A percentile compares a stretch with the other conserved stretches of the same genome.
Evolutionary conservation across 2,888 invertebrate species (phyloP).

Genomic region (Cheilosia variabilis): DNA sequence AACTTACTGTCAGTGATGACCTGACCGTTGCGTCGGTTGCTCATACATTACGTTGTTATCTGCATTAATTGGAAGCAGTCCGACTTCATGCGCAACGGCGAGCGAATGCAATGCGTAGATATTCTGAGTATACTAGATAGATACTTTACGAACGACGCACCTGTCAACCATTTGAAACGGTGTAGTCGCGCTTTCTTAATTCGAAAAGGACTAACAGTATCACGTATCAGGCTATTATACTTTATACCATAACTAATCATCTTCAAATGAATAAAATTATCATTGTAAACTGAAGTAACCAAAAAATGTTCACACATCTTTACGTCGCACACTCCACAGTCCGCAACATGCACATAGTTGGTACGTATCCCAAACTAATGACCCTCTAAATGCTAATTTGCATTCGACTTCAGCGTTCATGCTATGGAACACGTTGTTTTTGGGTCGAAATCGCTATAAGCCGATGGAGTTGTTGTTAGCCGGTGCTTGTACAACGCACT

Average conservation of each 20-base stretch:
- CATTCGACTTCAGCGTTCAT: conserved; percentile 69
- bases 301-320: conserved; percentile 63
- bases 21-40: not conserved
- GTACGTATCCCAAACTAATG: conserved; percentile 70
- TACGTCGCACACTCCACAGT: not conserved
- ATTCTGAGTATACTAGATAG: not conserved
- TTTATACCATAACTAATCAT: conserved; percentile 44
- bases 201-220: not conserved
- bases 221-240: conserved; percentile 4
- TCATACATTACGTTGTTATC: not conserved
- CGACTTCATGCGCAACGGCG: not conserved
- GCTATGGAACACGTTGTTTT: conserved; percentile 66
- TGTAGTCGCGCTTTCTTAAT: not conserved
- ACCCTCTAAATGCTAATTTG: conserved; percentile 73
- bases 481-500: conserved; percentile 62
- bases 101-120: not conserved
- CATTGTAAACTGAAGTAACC: conserved; percentile 31
- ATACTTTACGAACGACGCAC: not conserved
- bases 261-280: conserved; percentile 52
- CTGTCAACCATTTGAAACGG: not conserved
- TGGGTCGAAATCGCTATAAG: conserved; percentile 56
- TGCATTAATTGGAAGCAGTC: not conserved
- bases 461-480: conserved; percentile 21
- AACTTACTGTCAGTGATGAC: not conserved
- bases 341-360: conserved; percentile 41